phyloP scores from a whole-genome alignment of 2,888 invertebrate species.

The Mythimna pallens region DNA sequence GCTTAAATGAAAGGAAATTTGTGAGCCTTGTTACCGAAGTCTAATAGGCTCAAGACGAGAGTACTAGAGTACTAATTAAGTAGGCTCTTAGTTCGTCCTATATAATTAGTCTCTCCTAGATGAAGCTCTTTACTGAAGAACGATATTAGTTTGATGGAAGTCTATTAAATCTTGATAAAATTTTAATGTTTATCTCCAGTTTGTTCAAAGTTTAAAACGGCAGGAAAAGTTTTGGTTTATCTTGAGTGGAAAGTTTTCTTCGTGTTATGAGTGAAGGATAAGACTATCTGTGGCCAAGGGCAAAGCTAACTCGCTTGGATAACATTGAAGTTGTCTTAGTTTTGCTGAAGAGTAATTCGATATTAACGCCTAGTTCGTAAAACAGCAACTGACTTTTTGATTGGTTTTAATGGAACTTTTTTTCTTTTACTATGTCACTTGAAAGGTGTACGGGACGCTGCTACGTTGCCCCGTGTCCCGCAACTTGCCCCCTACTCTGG shows the following conservation, averaged over 20 bases:
- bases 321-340: background rate
- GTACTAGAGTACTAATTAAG: background rate
- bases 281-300: slow-evolving; percentile 12
- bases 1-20: background rate
- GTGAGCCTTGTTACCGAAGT: background rate
- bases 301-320: background rate
- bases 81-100: slow-evolving; percentile 4
- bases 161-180: slow-evolving; percentile 22
- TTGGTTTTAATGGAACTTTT: slow-evolving; percentile 13
- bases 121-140: background rate
- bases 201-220: slow-evolving; percentile 38
- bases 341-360: slow-evolving; percentile 12
- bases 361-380: slow-evolving; percentile 1
- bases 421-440: background rate
- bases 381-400: slow-evolving; percentile 4
- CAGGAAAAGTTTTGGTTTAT: slow-evolving; percentile 36
- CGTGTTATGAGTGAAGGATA: background rate
- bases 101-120: slow-evolving; percentile 11
- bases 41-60: background rate
- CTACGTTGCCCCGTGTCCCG: too few relatives aligned
- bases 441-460: too few relatives aligned
- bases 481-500: too few relatives aligned
- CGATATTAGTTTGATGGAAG: slow-evolving; percentile 23
- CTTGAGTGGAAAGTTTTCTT: slow-evolving; percentile 41
- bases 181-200: slow-evolving; percentile 42